Evolutionary conservation across 2,888 invertebrate species (phyloP).

Genomic region (Nomada ferruginata): DNA sequence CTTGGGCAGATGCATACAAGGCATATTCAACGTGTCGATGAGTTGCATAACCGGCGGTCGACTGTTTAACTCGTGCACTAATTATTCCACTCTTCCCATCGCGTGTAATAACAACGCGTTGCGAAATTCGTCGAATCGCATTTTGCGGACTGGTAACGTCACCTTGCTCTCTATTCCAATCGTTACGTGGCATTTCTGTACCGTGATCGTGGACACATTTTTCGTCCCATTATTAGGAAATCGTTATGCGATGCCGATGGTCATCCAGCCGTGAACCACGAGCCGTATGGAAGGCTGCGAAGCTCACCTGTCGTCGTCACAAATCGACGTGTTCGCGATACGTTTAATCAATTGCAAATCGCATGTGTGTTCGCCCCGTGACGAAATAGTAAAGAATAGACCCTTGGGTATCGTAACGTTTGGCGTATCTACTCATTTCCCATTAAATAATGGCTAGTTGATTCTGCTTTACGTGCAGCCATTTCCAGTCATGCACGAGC

Average conservation of each 20-base stretch:
- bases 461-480: background rate
- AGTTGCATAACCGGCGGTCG: conserved; percentile 31
- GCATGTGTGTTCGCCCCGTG: no score
- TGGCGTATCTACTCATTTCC: background rate
- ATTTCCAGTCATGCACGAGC: background rate
- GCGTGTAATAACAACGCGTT: conserved; percentile 27
- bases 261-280: conserved; percentile 7
- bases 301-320: no score
- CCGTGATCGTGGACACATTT: background rate
- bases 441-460: background rate
- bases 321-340: no score
- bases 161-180: conserved; percentile 39
- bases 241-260: conserved; percentile 1
- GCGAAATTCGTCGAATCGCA: conserved; percentile 19
- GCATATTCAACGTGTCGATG: background rate
- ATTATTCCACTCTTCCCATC: conserved; percentile 36
- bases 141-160: conserved; percentile 20
- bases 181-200: conserved; percentile 23
- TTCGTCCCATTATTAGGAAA: no score
- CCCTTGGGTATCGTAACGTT: no score
- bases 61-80: conserved; percentile 35
- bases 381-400: no score
- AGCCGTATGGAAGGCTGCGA: background rate
- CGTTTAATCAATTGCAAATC: background rate
- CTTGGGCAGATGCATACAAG: conserved; percentile 29